These are phyloP conservation scores for Poeciliopsis turrubarensis DNA, from an alignment of 2,113 vertebrate species.

Conservation along the genomic window DNA sequence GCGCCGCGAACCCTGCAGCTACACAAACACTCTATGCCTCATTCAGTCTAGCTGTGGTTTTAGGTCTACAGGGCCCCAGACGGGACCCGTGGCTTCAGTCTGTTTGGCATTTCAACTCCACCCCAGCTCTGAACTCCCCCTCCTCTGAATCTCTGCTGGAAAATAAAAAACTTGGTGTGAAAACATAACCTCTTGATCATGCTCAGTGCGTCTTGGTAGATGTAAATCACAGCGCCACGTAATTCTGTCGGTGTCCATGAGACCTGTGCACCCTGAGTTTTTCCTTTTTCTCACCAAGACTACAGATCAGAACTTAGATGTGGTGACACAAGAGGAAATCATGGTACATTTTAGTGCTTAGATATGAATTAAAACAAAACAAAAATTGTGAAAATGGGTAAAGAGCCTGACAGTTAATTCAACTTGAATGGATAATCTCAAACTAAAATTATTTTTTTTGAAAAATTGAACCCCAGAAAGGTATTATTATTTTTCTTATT, in stretches of 20 bases:
- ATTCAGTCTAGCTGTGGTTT: slow-evolving; percentile 63
- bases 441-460: neutral
- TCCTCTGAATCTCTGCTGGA: slow-evolving; percentile 40
- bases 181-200: slow-evolving; percentile 60
- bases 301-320: slow-evolving; percentile 83
- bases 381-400: no score
- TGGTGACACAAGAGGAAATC: slow-evolving; percentile 44
- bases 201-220: slow-evolving; percentile 66
- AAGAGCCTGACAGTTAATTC: no score
- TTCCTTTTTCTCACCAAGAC: slow-evolving; percentile 71
- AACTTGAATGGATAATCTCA: neutral
- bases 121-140: neutral
- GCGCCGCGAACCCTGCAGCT: slow-evolving; percentile 70
- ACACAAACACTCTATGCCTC: slow-evolving; percentile 76
- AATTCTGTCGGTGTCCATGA: slow-evolving; percentile 61
- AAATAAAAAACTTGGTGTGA: slow-evolving; percentile 53
- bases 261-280: slow-evolving; percentile 61
- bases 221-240: slow-evolving; percentile 82
- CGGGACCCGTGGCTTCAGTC: slow-evolving; percentile 65
- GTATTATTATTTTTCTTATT: no score
- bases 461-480: neutral
- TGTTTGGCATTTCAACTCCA: slow-evolving; percentile 62
- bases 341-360: no score
- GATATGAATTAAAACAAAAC: no score
- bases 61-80: slow-evolving; percentile 59